Percentiles rank a stretch among this genome's conserved stretches.
These are phyloP conservation scores for Ctenomys sociabilis DNA, from an alignment of 2,113 vertebrate species.

Conservation along the genomic window DNA sequence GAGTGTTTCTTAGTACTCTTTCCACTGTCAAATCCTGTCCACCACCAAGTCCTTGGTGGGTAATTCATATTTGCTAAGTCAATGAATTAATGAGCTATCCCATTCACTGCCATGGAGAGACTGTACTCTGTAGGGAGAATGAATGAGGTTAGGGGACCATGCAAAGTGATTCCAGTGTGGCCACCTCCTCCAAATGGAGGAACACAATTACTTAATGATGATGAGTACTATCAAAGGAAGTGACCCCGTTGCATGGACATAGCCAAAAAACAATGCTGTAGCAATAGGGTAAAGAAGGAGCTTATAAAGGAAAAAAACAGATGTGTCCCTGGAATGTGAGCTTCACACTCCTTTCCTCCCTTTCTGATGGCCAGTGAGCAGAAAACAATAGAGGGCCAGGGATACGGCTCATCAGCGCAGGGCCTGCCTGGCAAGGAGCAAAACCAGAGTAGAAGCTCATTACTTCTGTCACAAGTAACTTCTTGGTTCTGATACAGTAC, in stretches of 20 bases:
- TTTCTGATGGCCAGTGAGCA: neutral
- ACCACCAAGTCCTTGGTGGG: neutral
- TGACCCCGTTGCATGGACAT: rapidly evolving
- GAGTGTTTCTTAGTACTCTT: neutral
- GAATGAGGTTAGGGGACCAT: too few species aligned
- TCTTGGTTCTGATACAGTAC: neutral
- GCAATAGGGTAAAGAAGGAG: too few species aligned
- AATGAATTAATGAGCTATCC: neutral
- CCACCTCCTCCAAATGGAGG: neutral
- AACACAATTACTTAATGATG: neutral
- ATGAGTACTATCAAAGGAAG: neutral
- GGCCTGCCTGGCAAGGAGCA: too few species aligned
- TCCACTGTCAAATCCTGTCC: neutral
- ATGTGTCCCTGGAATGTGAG: neutral
- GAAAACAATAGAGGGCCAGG: neutral
- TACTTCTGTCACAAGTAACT: neutral
- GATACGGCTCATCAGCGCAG: too few species aligned
- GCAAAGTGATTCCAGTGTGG: rapidly evolving
- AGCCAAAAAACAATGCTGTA: rapidly evolving
- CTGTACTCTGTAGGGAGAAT: neutral
- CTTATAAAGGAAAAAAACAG: neutral
- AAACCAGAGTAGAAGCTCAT: rapidly evolving
- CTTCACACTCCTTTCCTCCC: neutral
- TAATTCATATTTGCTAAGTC: too few species aligned
- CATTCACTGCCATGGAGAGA: rapidly evolving